Base-by-base conservation (phyloP, 2,888 invertebrate species). In the Leptinotarsa tumamoca region DNA sequence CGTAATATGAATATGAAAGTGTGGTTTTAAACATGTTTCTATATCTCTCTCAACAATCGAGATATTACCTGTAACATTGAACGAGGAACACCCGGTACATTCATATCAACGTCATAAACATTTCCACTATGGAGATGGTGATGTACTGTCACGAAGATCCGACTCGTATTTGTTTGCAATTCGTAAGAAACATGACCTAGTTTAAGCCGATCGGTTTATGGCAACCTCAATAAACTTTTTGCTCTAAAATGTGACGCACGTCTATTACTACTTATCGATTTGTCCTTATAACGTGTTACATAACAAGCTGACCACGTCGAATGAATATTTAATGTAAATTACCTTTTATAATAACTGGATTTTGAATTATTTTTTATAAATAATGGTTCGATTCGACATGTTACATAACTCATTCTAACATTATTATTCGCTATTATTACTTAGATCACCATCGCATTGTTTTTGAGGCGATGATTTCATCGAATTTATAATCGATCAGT, bases 301-400 rank as follows among this genome's bases (percentile, higher is more conserved):
- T 70, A 70, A 70, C 70, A 58, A 58, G 49, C 33, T 21, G 70
- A 58, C 56, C 50, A 49, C 70, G 69, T 69, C 56, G 61, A 56
- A n/a, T 18, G 70, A 70, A 70, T 70, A 70, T 70, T 70, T 21
- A 49, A 70, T 58, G 33, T 61, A 70, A 70, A 70, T 70, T 70
- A 58, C 70, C 70, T 50, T 58, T 33, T 49, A 70, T 70, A 70
- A 70, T 70, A 70, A 70, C 70, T 58, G 58, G 70, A 58, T 58
- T 58, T 58, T 14, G 23, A 58, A 4, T 58, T 23, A 58, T 58
- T 58, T 58, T 58, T 58, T 58, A 58, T 58, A 58, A 58, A 23
- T 58, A 58, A 58, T 58, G 15, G 58, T 23, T 58, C 23, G 23
- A 58, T 58, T 58, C 58, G 21, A 58, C 58, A 27, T 58, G 23